Conservation (phyloP, 2,888 invertebrate species). For the Euplexia lucipara region DNA sequence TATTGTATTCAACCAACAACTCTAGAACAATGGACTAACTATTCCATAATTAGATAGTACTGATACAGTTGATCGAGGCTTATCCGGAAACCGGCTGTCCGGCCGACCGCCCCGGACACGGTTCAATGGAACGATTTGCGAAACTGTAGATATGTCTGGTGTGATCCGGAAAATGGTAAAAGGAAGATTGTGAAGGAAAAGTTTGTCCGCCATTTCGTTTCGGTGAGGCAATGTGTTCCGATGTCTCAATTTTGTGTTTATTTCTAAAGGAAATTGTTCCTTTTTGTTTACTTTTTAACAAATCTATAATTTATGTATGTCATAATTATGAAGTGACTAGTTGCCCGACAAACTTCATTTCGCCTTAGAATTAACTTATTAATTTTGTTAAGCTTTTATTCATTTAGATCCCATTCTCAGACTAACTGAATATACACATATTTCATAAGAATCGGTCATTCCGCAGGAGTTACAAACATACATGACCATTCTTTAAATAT, state of each 20-base stretch:
- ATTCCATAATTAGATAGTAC: slow-evolving; percentile 49
- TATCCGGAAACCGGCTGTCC: slow-evolving; percentile 62
- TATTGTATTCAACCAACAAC: slow-evolving; percentile 15
- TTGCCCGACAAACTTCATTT: no score
- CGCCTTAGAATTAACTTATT: no score
- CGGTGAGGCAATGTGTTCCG: neutral
- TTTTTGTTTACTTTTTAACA: neutral
- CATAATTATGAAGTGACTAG: no score
- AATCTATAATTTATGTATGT: neutral
- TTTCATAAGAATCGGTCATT: no score
- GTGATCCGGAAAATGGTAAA: slow-evolving; percentile 8
- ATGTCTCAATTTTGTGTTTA: neutral
- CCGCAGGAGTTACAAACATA: no score
- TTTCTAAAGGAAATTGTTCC: neutral
- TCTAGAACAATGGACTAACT: slow-evolving; percentile 48
- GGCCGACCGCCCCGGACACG: slow-evolving; percentile 43
- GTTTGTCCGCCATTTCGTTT: neutral
- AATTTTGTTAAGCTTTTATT: no score
- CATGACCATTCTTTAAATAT: no score
- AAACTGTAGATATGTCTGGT: slow-evolving; percentile 22
- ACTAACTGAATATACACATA: no score
- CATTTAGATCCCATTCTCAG: no score
- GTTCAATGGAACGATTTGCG: slow-evolving; percentile 47
- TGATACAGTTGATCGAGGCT: slow-evolving; percentile 50
- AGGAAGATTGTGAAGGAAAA: slow-evolving; percentile 6